Conservation (phyloP, 2,888 invertebrate species). For the Lasioglossum figueresi region DNA sequence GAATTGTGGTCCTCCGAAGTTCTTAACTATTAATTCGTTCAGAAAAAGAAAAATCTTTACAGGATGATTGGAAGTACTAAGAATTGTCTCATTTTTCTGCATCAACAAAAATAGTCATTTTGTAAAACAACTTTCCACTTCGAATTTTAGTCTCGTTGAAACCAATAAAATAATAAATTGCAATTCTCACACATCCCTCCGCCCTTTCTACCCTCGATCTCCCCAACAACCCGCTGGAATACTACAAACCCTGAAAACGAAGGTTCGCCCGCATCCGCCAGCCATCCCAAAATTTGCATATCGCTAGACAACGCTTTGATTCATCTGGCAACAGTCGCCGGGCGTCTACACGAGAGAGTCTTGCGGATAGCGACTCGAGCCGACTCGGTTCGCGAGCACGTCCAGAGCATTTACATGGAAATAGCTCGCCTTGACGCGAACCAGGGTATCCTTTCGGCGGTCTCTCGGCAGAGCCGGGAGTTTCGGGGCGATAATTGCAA, state of each 20-base stretch:
- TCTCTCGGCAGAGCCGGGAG: slow-evolving; percentile 56
- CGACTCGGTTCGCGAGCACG: slow-evolving; percentile 36
- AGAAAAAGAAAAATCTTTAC: too few species aligned
- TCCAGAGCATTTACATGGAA: slow-evolving; percentile 77
- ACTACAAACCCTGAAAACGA: not conserved
- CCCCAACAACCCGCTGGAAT: not conserved
- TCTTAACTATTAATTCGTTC: too few species aligned
- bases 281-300: slow-evolving; percentile 33
- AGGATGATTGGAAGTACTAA: too few species aligned
- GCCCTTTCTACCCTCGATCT: not conserved
- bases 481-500: slow-evolving; percentile 79
- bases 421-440: slow-evolving; percentile 68
- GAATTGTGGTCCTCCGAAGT: not conserved
- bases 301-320: slow-evolving; percentile 28
- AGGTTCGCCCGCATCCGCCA: not conserved
- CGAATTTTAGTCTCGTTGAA: not conserved
- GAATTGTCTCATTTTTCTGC: not conserved
- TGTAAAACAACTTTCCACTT: too few species aligned
- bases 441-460: slow-evolving; percentile 59
- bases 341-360: not conserved
- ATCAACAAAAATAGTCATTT: too few species aligned
- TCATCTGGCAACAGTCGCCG: slow-evolving; percentile 9
- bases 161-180: not conserved
- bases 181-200: too few species aligned
- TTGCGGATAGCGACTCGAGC: slow-evolving; percentile 5